Base-by-base conservation (phyloP, 2,888 invertebrate species). In the Amphimallon solstitiale region DNA sequence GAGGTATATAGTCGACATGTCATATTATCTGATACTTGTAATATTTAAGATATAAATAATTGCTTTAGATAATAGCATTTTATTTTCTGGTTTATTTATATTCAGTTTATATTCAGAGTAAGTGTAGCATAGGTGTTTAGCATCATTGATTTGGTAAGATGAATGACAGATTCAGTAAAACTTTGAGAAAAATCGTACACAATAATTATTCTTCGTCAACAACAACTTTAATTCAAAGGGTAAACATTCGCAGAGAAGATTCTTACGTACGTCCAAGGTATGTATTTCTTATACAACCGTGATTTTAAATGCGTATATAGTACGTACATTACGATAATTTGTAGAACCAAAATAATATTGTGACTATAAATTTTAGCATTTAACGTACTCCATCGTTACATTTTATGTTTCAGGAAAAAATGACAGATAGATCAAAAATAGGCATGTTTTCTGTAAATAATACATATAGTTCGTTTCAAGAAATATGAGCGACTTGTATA, bases 91-190 rank as follows among this genome's bases (percentile, higher is more conserved):
- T 60, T 14, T 21, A 34, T 46, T 45, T 19, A 34, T 46, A 17
- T 35, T 10, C 2, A 10, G 43, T 10, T 43, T 54, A 10, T 14
- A 15, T 4, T 9, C 7, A n/a, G n/a, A n/a, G n/a, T 46, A 2
- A 19, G 46, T 17, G 43, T 43, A 40, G n/a, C 17, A 9, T 48
- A 46, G 38, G 23, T 10, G 46, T 15, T 46, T 6, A 15, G n/a
- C n/a, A n/a, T n/a, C 5, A 2, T 34, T 14, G 34, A 9, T 35
- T 23, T 19, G 9, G 4, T 12, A 52, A 40, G 19, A 63, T 63
- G 63, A 45, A 43, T 19, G 63, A 63, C 7, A 52, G 34, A 12
- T 17, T 17, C 40, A 51, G 35, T 35, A 63, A 51, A 43, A 10
- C 46, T 15, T 51, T 54, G 14, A 63, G 43, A 54, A 63, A 54